Percentiles rank a stretch among this genome's conserved stretches.
phyloP scores from a whole-genome alignment of 2,888 invertebrate species.

The Sinohyriopsis cumingii region DNA sequence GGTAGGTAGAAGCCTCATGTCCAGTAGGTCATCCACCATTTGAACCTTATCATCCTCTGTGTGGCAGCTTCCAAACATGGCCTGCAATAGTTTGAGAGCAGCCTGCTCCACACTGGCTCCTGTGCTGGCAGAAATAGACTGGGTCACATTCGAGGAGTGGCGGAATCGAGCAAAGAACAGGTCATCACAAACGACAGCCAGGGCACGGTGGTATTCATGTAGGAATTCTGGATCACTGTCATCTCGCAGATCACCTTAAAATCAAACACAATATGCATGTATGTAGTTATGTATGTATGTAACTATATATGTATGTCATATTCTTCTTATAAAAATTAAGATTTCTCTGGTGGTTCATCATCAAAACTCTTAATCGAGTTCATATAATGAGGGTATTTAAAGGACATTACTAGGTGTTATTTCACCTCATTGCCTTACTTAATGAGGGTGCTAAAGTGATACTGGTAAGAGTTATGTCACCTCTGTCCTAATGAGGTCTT shows the following conservation, averaged over 20 bases:
- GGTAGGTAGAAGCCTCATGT: constrained; percentile 61
- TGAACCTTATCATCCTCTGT: constrained; percentile 63
- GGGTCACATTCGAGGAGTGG: constrained; percentile 39
- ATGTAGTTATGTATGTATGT: too few species aligned
- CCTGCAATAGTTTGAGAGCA: constrained; percentile 53
- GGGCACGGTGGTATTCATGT: constrained; percentile 64
- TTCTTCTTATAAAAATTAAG: background rate
- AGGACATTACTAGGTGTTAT: too few species aligned
- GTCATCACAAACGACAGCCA: constrained; percentile 67
- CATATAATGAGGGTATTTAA: too few species aligned
- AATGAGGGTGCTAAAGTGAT: too few species aligned
- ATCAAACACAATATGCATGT: background rate
- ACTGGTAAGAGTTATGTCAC: too few species aligned
- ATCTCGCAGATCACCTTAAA: constrained; percentile 64
- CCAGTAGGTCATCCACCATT: constrained; percentile 65
- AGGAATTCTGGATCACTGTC: constrained; percentile 66
- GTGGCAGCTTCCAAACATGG: constrained; percentile 62
- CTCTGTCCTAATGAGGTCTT: too few species aligned
- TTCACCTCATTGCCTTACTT: too few species aligned
- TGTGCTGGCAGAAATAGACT: constrained; percentile 32
- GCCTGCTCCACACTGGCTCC: constrained; percentile 38
- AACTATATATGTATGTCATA: background rate
- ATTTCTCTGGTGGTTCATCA: too few species aligned
- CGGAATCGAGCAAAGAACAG: constrained; percentile 68
- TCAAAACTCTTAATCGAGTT: too few species aligned